Evolutionary conservation across 2,113 vertebrate species (phyloP).

Genomic region (Carollia perspicillata): DNA sequence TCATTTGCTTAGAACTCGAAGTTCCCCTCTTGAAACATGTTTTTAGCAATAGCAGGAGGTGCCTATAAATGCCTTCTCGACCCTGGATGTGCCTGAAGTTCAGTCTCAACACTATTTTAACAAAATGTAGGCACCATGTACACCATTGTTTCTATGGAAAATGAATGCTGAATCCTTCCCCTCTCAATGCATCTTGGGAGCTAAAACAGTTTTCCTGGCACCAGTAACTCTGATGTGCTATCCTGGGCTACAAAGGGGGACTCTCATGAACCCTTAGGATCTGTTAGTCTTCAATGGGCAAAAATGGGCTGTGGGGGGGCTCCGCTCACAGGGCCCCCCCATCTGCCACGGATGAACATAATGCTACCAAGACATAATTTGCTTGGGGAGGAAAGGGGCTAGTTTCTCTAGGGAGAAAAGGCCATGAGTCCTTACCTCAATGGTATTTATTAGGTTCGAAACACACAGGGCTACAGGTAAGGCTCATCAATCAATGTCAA

Average conservation of each 20-base stretch:
- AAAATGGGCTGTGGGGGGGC: too few species aligned
- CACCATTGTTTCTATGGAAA: background rate
- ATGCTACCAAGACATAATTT: too few species aligned
- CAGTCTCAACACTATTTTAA: background rate
- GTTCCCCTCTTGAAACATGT: background rate
- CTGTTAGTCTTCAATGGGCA: background rate
- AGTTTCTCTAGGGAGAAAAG: too few species aligned
- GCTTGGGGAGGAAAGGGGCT: too few species aligned
- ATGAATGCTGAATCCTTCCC: background rate
- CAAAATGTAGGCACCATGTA: background rate
- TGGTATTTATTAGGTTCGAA: too few species aligned
- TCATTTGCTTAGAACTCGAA: constrained; percentile 12
- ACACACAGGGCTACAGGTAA: too few species aligned
- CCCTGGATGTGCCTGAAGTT: background rate
- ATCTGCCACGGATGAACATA: too few species aligned
- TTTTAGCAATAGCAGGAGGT: background rate
- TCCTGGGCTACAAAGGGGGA: background rate
- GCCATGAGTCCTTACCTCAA: too few species aligned
- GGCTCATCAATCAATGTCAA: too few species aligned
- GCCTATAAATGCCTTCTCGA: background rate
- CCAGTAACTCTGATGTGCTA: background rate
- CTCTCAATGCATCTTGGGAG: background rate
- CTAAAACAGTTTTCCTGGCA: background rate
- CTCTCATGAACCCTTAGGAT: background rate
- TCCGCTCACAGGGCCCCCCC: too few species aligned